Conservation (phyloP, 2,888 invertebrate genomes). For the Hybos culiciformis region DNA sequence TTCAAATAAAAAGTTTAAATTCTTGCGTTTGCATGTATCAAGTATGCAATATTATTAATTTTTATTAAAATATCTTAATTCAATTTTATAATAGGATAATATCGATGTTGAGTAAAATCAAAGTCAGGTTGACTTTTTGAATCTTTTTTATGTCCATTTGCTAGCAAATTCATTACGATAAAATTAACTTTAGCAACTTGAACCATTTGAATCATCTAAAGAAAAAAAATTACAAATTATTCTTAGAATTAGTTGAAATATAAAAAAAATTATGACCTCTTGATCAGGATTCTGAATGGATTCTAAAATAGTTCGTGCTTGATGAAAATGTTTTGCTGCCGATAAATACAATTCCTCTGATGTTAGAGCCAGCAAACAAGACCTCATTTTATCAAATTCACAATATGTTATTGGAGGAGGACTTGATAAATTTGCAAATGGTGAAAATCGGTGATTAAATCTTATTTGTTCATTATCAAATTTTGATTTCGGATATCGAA, state of each 20-base stretch:
- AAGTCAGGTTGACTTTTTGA: conserved; percentile 75
- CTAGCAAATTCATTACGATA: conserved; percentile 82
- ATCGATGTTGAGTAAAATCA: conserved; percentile 76
- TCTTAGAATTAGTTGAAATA: neutral
- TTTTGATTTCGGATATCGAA: conserved; percentile 69
- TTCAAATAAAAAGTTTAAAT: too few relatives aligned
- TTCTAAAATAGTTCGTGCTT: conserved; percentile 75
- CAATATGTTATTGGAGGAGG: conserved; percentile 86
- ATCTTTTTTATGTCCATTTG: conserved; percentile 84
- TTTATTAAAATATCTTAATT: conserved; percentile 15
- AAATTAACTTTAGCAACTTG: conserved; percentile 93
- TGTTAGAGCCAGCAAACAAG: conserved; percentile 48
- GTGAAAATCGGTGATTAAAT: conserved; percentile 86
- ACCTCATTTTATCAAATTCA: conserved; percentile 71
- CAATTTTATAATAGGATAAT: conserved; percentile 80
- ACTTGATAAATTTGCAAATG: conserved; percentile 71
- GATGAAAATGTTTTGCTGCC: conserved; percentile 85
- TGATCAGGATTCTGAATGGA: conserved; percentile 66
- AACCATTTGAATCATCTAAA: conserved; percentile 62
- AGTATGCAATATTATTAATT: too few relatives aligned
- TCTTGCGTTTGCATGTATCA: too few relatives aligned
- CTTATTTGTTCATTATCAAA: conserved; percentile 91
- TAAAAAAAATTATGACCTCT: conserved; percentile 44
- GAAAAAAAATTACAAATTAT: conserved; percentile 19
- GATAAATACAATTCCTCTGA: conserved; percentile 57